Base-by-base conservation (phyloP, 2,113 vertebrate genomes). In the Reinhardtius hippoglossoides region DNA sequence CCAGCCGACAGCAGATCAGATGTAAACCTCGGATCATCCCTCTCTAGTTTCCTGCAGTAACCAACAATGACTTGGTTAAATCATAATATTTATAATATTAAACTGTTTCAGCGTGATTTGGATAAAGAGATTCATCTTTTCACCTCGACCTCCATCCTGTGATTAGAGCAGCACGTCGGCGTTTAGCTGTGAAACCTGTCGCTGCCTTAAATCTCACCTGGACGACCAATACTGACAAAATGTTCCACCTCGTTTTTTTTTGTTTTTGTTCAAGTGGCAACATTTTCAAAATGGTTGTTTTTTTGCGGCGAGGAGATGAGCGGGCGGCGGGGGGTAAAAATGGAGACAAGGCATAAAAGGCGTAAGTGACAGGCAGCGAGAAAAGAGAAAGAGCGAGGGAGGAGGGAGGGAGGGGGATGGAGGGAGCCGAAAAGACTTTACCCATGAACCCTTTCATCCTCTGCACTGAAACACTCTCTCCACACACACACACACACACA, bases 381-480 rank as follows among this genome's bases (percentile, higher is more conserved):
- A 56, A 20, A 56, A 78, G 58, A 56, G 54, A 56, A 13, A 56
- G 54, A 56, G 54, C 8, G 54, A 56, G 54, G 21, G 35, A 37
- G 35, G 35, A 37, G 8, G 35, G 62, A 63, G 48, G 21, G 67
- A 80, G 62, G 14, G 15, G n/a, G 35, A n/a, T n/a, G 20, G 61
- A 15, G 21, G 60, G 60, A 72, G 77, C 48, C 12, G 27, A 69
- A 84, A 82, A 71, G 42, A 71, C 73, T 83, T 31, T 31, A 31
- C 6, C 31, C 78, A 75, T 48, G 61, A 80, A 57, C 54, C 24
- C 79, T 91, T 88, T 86, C 74, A 87, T 92, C 85, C 80, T 67
- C 83, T 81, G 76, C 74, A 74, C 72, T 70, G 31, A 80, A 57
- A 70, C 40, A 61, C 50, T 21, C 68, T 44, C 27, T 56, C 21